These are phyloP conservation scores for Phrynosoma blainvillii DNA, from an alignment of 2,113 vertebrate genomes.

Conservation along the genomic window DNA sequence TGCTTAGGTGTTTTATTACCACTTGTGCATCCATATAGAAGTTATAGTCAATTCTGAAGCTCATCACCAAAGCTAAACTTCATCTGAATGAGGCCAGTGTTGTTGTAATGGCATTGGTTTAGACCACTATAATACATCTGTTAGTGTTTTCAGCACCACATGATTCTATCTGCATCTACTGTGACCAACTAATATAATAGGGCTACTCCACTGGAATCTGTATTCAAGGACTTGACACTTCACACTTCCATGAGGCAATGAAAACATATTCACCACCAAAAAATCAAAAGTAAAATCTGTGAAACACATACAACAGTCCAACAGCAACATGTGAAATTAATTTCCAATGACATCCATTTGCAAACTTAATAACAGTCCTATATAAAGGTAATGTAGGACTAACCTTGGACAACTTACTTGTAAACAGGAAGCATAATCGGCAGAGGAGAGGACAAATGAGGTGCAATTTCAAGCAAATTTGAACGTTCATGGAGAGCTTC, in stretches of 20 bases:
- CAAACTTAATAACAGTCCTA: background rate
- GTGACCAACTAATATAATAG: background rate
- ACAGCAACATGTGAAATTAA: background rate
- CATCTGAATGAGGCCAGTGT: background rate
- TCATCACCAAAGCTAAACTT: background rate
- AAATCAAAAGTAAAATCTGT: background rate
- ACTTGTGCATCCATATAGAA: background rate
- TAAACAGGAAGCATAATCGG: slow-evolving; percentile 98
- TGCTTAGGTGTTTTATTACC: background rate
- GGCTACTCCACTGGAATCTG: background rate
- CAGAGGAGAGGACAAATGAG: slow-evolving; percentile 89
- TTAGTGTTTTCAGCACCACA: background rate
- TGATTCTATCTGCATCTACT: background rate
- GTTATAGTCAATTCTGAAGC: background rate
- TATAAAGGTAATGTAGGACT: background rate
- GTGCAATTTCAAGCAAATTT: slow-evolving; percentile 92
- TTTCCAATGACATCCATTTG: background rate
- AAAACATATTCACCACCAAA: background rate
- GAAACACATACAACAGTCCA: background rate
- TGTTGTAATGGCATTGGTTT: background rate
- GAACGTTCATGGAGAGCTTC: slow-evolving; percentile 93
- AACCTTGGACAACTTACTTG: slow-evolving; percentile 81
- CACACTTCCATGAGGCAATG: background rate
- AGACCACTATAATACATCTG: background rate
- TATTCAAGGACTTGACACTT: accelerated